Evolutionary conservation across 2,113 vertebrate species (phyloP).

Genomic region (Alaudala cheleensis): DNA sequence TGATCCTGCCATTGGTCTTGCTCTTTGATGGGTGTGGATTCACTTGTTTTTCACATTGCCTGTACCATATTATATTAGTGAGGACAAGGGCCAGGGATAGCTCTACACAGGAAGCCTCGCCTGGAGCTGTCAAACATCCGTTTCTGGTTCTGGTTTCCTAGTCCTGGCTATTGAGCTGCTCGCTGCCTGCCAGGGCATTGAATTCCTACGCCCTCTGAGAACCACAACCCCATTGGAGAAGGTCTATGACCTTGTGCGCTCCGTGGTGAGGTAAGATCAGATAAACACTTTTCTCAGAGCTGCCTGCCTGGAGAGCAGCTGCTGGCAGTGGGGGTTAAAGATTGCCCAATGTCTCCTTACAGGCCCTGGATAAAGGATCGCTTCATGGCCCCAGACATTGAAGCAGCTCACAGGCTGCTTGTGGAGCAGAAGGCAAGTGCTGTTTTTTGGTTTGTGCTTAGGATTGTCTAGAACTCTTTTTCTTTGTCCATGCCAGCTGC

Average conservation of each 20-base stretch:
- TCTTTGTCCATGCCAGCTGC: not conserved
- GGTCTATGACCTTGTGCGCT: conserved; percentile 97
- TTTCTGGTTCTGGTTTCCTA: conserved; percentile 32
- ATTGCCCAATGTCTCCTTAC: conserved; percentile 33
- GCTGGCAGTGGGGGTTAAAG: not conserved
- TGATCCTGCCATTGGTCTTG: not conserved
- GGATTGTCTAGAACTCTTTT: not conserved
- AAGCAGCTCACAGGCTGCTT: conserved; percentile 87
- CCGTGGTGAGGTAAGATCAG: conserved; percentile 89
- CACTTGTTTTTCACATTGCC: not conserved
- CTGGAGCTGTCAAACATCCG: not conserved
- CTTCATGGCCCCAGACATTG: conserved; percentile 97
- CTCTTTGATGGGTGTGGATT: not conserved
- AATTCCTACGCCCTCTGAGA: conserved; percentile 93
- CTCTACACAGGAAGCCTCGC: not conserved
- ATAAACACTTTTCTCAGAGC: conserved; percentile 39
- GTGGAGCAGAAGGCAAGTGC: conserved; percentile 89
- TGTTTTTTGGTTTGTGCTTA: not conserved
- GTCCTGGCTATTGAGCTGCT: conserved; percentile 95
- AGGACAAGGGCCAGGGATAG: not conserved
- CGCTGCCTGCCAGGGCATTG: conserved; percentile 96
- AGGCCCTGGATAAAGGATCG: conserved; percentile 99
- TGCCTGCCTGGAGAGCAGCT: not conserved
- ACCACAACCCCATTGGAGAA: conserved; percentile 97
- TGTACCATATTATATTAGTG: not conserved